Percentiles rank a stretch among this genome's conserved stretches.
Conservation (phyloP, 2,888 invertebrate genomes). For the Oscheius sp. region DNA sequence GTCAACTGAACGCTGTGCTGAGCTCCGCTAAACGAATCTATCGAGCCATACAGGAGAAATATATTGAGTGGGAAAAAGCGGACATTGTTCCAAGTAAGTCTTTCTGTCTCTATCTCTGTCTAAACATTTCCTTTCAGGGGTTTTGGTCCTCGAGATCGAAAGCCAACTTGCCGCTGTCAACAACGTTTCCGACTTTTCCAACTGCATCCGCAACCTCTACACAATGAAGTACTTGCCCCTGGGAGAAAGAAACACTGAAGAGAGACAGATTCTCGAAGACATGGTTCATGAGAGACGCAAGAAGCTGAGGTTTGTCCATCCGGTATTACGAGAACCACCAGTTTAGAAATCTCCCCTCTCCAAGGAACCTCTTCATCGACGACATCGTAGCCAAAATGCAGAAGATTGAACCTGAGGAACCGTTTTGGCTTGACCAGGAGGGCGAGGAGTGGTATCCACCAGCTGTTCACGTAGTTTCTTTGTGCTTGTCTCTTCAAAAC, state of each 20-base stretch:
- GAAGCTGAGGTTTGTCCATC: neutral
- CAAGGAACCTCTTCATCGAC: conserved; percentile 2
- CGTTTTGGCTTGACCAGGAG: conserved; percentile 17
- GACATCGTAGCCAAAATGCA: conserved; percentile 12
- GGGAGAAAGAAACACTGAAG: conserved; percentile 11
- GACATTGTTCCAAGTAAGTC: conserved; percentile 12
- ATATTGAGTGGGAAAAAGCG: neutral
- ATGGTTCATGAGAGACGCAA: neutral
- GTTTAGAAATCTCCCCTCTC: neutral
- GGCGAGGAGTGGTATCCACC: conserved; percentile 28
- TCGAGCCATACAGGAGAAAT: neutral
- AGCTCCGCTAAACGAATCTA: neutral
- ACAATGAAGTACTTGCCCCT: conserved; percentile 1
- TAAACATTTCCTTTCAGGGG: neutral
- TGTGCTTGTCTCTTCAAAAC: neutral
- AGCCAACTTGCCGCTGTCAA: conserved; percentile 7
- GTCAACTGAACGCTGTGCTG: conserved; percentile 1
- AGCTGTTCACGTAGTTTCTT: conserved; percentile 16
- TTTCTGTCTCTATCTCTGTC: neutral
- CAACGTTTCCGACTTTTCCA: conserved; percentile 8
- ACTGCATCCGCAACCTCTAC: conserved; percentile 26
- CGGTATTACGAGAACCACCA: neutral
- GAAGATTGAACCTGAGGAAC: conserved; percentile 1
- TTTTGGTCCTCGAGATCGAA: neutral
- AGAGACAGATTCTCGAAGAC: conserved; percentile 4